phyloP scores from a whole-genome alignment of 2,797 vertebrate species.

The Odontamblyopus lacepedii region DNA sequence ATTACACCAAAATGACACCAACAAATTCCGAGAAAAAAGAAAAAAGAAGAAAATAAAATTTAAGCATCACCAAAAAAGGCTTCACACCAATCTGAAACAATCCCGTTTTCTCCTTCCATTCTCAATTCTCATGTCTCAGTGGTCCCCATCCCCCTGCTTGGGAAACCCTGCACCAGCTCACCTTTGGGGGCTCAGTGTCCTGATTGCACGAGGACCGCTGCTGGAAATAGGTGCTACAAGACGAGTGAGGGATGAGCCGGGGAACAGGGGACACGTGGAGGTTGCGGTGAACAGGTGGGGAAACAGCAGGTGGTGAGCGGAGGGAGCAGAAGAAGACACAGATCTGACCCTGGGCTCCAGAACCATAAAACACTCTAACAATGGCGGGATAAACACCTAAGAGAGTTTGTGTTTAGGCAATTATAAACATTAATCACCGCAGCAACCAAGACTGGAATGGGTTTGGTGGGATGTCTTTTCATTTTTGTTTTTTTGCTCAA shows the following conservation, averaged over 20 bases:
- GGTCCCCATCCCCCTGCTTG: background rate
- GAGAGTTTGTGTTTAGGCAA: background rate
- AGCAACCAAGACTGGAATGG: no score
- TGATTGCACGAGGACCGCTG: background rate
- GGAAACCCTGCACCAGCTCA: background rate
- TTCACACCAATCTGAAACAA: no score
- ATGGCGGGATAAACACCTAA: background rate
- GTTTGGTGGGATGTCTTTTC: background rate
- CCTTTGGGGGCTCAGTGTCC: background rate
- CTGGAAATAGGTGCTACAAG: background rate
- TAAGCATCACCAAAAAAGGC: no score
- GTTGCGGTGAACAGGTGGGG: slow-evolving; percentile 73
- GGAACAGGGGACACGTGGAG: slow-evolving; percentile 45
- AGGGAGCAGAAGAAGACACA: slow-evolving; percentile 23
- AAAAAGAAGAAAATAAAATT: no score
- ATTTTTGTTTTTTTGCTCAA: background rate
- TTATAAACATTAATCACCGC: background rate
- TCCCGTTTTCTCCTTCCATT: no score
- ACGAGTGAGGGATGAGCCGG: slow-evolving; percentile 25
- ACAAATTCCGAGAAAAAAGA: no score
- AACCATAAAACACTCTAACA: background rate
- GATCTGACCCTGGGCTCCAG: background rate
- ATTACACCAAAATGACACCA: no score
- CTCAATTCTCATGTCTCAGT: background rate
- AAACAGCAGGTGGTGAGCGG: slow-evolving; percentile 67